phyloP scores from a whole-genome alignment of 2,888 invertebrate genomes.

The Galeruca laticollis region DNA sequence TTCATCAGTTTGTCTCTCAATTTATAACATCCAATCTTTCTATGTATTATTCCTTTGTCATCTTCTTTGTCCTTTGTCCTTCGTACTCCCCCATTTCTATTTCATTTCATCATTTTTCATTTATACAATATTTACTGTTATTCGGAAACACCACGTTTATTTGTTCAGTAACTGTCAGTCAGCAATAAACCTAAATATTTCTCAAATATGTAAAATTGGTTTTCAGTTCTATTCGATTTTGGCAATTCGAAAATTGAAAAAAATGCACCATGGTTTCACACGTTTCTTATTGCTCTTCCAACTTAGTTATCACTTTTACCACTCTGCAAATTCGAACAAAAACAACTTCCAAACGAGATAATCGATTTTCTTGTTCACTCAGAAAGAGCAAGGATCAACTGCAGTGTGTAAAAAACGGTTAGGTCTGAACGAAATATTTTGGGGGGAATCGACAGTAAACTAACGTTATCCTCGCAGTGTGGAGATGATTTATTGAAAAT shows the following conservation, averaged over 20 bases:
- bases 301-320: constrained; percentile 12
- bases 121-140: too few relatives aligned
- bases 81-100: too few relatives aligned
- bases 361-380: constrained; percentile 12
- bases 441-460: constrained; percentile 50
- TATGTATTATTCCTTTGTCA: too few relatives aligned
- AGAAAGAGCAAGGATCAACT: constrained; percentile 16
- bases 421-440: constrained; percentile 37
- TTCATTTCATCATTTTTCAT: too few relatives aligned
- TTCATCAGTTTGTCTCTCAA: too few relatives aligned
- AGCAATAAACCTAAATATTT: too few relatives aligned
- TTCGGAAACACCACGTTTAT: too few relatives aligned
- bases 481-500: constrained; percentile 34
- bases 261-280: background rate
- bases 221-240: too few relatives aligned
- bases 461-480: constrained; percentile 47
- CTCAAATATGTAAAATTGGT: too few relatives aligned
- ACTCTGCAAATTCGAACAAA: constrained; percentile 13
- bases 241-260: constrained; percentile 12
- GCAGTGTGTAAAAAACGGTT: constrained; percentile 33
- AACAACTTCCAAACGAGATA: constrained; percentile 9
- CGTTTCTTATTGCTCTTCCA: constrained; percentile 16
- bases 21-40: too few relatives aligned
- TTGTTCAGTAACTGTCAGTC: too few relatives aligned
- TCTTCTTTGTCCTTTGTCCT: too few relatives aligned